Percentiles rank a stretch among this genome's conserved stretches.
These are phyloP conservation scores for Melolontha melolontha DNA, from an alignment of 2,888 invertebrate species.

Conservation along the genomic window DNA sequence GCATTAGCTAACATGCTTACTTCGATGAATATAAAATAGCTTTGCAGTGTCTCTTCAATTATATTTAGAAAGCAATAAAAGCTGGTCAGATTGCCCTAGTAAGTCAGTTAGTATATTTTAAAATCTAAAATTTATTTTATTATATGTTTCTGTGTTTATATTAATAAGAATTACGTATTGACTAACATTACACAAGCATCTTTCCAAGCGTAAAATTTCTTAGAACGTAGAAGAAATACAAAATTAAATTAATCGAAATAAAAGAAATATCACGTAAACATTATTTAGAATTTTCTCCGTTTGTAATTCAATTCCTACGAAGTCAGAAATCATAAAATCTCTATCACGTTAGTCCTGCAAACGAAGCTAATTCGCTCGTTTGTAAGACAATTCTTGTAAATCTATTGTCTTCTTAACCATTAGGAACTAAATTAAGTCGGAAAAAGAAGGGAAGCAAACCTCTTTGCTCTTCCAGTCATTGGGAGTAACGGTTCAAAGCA, in stretches of 20 bases:
- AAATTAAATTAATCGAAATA: constrained; percentile 5
- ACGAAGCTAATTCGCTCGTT: constrained; percentile 33
- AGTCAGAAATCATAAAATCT: constrained; percentile 29
- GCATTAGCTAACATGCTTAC: no score
- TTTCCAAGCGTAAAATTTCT: no score
- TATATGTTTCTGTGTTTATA: no score
- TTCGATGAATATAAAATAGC: no score
- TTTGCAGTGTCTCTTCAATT: no score
- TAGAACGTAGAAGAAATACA: no score
- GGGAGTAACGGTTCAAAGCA: constrained; percentile 20
- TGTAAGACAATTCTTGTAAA: constrained; percentile 33
- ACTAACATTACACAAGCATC: no score
- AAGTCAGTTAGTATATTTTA: no score
- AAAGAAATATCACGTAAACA: constrained; percentile 4
- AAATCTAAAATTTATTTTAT: no score
- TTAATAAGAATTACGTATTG: no score
- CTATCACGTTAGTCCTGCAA: constrained; percentile 10
- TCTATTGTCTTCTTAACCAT: constrained; percentile 35
- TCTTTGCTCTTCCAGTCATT: constrained; percentile 16
- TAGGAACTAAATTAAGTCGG: constrained; percentile 33
- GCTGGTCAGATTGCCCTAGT: no score
- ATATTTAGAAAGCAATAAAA: no score
- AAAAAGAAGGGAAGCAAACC: constrained; percentile 28
- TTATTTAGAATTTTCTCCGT: not conserved
- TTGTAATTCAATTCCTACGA: not conserved